Conservation (phyloP, 2,113 vertebrate species). For the Narcine bancroftii region DNA sequence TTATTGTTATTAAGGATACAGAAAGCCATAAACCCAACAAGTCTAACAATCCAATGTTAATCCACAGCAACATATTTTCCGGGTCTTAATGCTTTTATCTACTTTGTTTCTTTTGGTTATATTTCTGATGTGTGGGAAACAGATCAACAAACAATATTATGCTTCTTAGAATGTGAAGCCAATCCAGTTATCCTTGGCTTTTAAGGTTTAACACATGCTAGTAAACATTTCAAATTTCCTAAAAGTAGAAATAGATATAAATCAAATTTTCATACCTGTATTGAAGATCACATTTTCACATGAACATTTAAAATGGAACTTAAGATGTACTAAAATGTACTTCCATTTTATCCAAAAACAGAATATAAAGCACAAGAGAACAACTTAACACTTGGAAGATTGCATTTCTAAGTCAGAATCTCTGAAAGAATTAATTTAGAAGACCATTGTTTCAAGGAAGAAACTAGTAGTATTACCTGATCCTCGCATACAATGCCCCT, state of each 20-base stretch:
- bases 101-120: background rate
- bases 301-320: background rate
- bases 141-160: background rate
- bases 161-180: background rate
- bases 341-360: background rate
- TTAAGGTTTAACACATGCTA: background rate
- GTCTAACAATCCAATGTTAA: background rate
- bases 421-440: background rate
- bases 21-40: background rate
- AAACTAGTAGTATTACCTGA: constrained; percentile 63
- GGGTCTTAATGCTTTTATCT: background rate
- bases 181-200: background rate
- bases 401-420: background rate
- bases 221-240: background rate
- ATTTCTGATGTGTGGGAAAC: background rate
- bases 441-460: background rate
- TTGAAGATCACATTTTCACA: background rate
- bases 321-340: background rate
- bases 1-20: background rate
- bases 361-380: background rate
- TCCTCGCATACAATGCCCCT: constrained; percentile 81
- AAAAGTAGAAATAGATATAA: background rate
- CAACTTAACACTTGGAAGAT: background rate
- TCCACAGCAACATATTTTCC: background rate
- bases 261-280: background rate